Conservation (phyloP, 2,113 vertebrate genomes). For the Pluvianellus socialis region DNA sequence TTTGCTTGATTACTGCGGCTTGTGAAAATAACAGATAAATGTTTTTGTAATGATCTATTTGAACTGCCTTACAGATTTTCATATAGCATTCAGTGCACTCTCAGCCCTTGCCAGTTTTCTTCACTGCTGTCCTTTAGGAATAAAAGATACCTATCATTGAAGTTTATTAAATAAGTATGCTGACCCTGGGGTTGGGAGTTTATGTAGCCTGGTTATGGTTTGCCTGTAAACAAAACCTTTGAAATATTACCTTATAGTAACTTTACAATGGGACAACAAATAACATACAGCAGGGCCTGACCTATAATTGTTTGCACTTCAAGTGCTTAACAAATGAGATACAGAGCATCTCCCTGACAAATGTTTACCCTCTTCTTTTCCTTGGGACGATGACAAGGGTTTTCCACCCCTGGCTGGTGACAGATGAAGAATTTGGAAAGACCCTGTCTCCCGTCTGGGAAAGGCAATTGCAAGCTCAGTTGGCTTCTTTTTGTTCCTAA, state of each 20-base stretch:
- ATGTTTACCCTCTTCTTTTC: conserved; percentile 11
- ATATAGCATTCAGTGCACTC: not conserved
- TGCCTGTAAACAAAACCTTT: conserved; percentile 35
- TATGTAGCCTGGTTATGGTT: not conserved
- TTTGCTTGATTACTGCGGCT: not conserved
- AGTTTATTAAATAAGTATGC: not conserved
- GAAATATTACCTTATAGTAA: not conserved
- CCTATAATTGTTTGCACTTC: conserved; percentile 16
- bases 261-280: not conserved
- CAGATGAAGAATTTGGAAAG: conserved; percentile 46
- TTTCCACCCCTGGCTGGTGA: conserved; percentile 28
- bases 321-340: conserved; percentile 3
- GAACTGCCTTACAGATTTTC: not conserved
- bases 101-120: not conserved
- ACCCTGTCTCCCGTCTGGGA: not conserved
- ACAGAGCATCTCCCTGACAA: not conserved
- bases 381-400: conserved; percentile 17
- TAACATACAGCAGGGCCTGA: not conserved
- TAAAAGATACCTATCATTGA: not conserved
- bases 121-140: not conserved
- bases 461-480: conserved; percentile 8
- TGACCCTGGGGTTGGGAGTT: not conserved
- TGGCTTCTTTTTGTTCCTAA: not conserved
- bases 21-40: not conserved
- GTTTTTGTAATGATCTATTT: not conserved